Evolutionary conservation across 2,113 vertebrate genomes (phyloP), one percentile per base, ranked within the genome.

Genomic region (Genyomyrus donnyi): DNA sequence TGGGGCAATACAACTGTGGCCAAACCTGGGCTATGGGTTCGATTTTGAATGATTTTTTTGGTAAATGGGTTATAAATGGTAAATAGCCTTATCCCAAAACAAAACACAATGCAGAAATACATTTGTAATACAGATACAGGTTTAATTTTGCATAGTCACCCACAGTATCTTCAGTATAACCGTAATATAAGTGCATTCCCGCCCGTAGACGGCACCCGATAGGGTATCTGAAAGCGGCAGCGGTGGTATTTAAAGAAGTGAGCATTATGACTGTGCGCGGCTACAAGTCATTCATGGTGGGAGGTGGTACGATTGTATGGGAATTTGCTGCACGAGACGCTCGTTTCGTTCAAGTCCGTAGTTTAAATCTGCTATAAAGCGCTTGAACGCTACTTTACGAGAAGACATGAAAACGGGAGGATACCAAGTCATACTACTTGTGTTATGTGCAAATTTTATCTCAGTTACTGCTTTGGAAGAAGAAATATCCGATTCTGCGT

Each of bases 231-330:
- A 83, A 46, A 62, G 48, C 85, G 90, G 90, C 85, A 90, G 93
- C 92, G 91, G 91, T 46, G 45, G 94, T 95, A 96, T 95, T 96
- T 96, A 96, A 95, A 93, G 35, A 95, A 90, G 91, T 92, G 46
- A 90, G 89, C 90, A 84, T 89, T 92, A 92, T 89, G 93, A 93
- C 90, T 92, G 93, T 89, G 90, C 24, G 95, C 94, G 94, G 92
- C 95, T 93, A 92, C 92, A 93, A 90, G 88, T 66, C 56, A 85
- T 91, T 88, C 39, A 52, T 17, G 39, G 46, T 48, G 85, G 70
- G 17, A 83, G 56, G 50, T 48, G 52, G 7, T 1, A 45, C 39
- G 45, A 11, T 70, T 27, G 50, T 24, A 9, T 86, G 66, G 87
- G 88, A 93, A 91, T 53, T 5, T 31, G 88, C 5, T 24, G 49